Base-by-base conservation (phyloP, 2,797 vertebrate genomes). In the Pseudomugil gertrudae region DNA sequence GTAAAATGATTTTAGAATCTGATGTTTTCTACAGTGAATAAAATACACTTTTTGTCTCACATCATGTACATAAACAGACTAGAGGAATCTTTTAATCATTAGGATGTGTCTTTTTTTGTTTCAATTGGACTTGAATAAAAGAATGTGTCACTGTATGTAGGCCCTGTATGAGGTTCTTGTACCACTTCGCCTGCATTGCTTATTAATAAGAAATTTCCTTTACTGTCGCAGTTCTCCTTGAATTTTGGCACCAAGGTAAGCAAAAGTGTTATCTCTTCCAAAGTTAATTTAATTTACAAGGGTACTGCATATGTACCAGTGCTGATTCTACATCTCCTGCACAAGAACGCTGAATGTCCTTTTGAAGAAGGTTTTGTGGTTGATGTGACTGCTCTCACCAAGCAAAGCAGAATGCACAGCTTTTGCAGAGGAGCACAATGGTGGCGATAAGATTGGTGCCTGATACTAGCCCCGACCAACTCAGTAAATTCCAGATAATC, bases 381-480 rank as follows among this genome's bases (percentile, higher is more conserved):
- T 56, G 64, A 69, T 75, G 64, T 59, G 26, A 75, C 59, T 76
- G 69, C 60, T 74, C 66, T 81, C 72, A 56, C 77, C 51, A 72
- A 57, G 48, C 84, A 76, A 81, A 74, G 69, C 80, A 79, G 71
- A 86, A 61, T 68, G 47, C 58, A 71, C 66, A 57, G 57, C 69
- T 80, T 87, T 77, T 70, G 63, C 78, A 78, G 78, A 69, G 57
- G 50, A 75, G 63, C 26, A 66, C 62, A 70, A 43, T 27, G n/a
- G 26, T 7, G 58, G 66, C 66, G 79, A 86, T 84, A 80, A 82
- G 81, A 83, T 72, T 80, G 75, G 73, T 74, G 73, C 69, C 76
- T 74, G 71, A 85, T 64, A 58, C 69, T 64, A 74, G 62, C 63
- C 24, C 6, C 63, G 71, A 50, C 69, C 59, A 71, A 63, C 60